Base-by-base conservation (phyloP, 2,113 vertebrate genomes). In the Vicugna pacos region DNA sequence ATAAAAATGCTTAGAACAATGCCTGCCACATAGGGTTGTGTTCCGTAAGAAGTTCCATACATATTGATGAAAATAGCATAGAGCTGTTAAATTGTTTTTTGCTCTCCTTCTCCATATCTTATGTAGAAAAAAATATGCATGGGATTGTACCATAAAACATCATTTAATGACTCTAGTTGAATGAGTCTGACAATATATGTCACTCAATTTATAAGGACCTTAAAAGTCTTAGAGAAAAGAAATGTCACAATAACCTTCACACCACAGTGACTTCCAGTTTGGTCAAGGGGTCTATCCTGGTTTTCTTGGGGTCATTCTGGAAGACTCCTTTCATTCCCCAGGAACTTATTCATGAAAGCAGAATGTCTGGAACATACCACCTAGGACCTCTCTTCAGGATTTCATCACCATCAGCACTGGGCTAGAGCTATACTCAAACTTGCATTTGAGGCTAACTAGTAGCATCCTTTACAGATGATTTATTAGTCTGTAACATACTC, bases 401-500 rank as follows among this genome's bases (percentile, higher is more conserved):
- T 60, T 67, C 26, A 54, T 75, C 67, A 48, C 52, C 7, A 17
- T 35, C 26, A 58, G 8, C 38, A 56, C 2, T 46, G 60, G 94
- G 8, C n/a, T 58, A 89, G 52, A 3, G 22, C 3, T 83, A 56
- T 15, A 28, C 19, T 73, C 75, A 73, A 89, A 82, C 86, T 22
- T 60, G 11, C 24, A 82, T 91, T 92, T 73, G 72, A 58, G 15
- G 13, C 48, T 52, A 90, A 76, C 30, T 32, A 93, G 54, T 28
- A 60, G 4, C 13, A 85, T 58, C 38, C 24, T 93, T 83, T 92
- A 50, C 20, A 46, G 26, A 92, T 77, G 79, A 79, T 93, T 94
- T 86, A 89, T 86, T 94, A 79, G 12, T 67, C 77, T 91, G 11
- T 54, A 94, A 64, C 13, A 67, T 70, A 92, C 73, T 89, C n/a